These are phyloP conservation scores for Andrena cerasifolii DNA, from an alignment of 1,140 invertebrate genomes.

Conservation along the genomic window DNA sequence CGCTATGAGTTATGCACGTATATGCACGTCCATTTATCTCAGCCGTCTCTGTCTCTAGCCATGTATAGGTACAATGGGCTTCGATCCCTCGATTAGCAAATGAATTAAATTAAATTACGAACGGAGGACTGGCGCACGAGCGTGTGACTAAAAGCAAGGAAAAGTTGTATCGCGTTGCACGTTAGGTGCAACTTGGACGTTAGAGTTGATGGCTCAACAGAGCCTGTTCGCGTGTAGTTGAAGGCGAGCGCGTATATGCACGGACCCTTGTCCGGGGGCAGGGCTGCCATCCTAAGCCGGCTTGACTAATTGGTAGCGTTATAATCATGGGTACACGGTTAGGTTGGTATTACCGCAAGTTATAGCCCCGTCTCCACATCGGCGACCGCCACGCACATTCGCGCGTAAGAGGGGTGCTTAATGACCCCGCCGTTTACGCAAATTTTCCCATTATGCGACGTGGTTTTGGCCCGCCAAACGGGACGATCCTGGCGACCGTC, in stretches of 20 bases:
- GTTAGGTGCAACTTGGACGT: background rate
- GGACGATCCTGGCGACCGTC: conserved; percentile 68
- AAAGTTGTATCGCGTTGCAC: background rate
- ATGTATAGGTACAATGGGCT: too few relatives aligned
- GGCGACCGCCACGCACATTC: conserved; percentile 70
- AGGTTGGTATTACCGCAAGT: conserved; percentile 83
- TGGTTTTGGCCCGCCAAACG: conserved; percentile 78
- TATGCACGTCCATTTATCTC: too few relatives aligned
- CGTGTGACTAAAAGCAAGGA: background rate
- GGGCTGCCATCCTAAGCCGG: conserved; percentile 80
- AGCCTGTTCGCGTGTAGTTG: background rate
- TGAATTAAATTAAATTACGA: background rate
- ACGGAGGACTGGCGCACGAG: too few relatives aligned
- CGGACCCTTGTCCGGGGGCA: conserved; percentile 69
- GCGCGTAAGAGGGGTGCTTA: conserved; percentile 74
- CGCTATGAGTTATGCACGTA: too few relatives aligned
- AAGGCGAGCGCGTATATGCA: conserved; percentile 21
- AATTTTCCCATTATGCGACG: conserved; percentile 83
- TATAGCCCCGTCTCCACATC: conserved; percentile 76
- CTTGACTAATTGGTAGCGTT: conserved; percentile 83
- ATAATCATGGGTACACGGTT: conserved; percentile 83
- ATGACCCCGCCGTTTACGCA: conserved; percentile 82
- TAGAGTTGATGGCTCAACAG: conserved; percentile 24
- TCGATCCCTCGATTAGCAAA: too few relatives aligned
- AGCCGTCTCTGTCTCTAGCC: too few relatives aligned